Base-by-base conservation (phyloP, 2,797 vertebrate species). In the Thalassophryne amazonica region DNA sequence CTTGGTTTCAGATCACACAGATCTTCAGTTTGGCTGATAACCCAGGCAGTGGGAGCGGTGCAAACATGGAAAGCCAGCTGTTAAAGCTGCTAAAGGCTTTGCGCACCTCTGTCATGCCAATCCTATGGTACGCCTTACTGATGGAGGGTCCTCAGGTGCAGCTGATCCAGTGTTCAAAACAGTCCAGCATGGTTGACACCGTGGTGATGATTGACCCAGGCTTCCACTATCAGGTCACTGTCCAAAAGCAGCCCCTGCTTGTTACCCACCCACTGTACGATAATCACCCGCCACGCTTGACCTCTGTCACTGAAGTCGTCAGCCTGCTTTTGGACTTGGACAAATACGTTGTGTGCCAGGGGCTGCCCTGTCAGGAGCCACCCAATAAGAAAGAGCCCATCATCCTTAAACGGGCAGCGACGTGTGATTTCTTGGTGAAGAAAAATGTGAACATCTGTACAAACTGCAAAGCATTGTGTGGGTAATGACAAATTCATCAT, bases 221-320 rank as follows among this genome's bases (percentile, higher is more conserved):
- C 43, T 89, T 90, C 67, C 72, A 56, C 71, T 92, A 78, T 42
- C 85, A 88, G 63, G 51, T 92, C 41, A 87, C 66, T 0, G 89
- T 92, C 13, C 91, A 92, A 35, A 87, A 78, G 54, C 89, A 91
- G 65, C 91, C 91, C 0, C 80, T 92, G 62, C 78, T 91, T 6
- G 81, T 87, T 59, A 88, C 85, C 11, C 91, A 92, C 75, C 49
- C 65, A 6, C 68, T 92, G 3, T 92, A 91, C 6, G 73, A 87
- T 25, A 53, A 23, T 15, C 83, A 85, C 68, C 86, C 89, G 0
- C 12, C 69, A 1, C 78, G 35, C 8, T 22, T 92, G 2, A 55
- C 60, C 47, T 59, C 73, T 0, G 60, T 78, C 6, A 49, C 57
- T 0, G 71, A 87, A 5, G 85, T 92, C 14, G 72, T 87, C 4